Conservation (phyloP, 1,140 invertebrate species). For the Drosophila kohkoa region DNA sequence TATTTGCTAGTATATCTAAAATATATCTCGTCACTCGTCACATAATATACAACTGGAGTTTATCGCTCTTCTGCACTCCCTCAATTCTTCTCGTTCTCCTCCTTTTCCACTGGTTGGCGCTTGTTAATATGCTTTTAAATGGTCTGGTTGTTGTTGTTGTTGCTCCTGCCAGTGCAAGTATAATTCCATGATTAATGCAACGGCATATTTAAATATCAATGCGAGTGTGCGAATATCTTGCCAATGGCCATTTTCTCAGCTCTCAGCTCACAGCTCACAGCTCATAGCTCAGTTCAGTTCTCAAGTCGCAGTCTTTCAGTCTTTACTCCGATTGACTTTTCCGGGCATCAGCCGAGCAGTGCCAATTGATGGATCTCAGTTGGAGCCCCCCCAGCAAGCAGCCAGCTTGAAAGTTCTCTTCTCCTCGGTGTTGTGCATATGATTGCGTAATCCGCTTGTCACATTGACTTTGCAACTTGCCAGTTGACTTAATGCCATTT, state of each 20-base stretch:
- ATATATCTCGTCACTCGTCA: too few relatives aligned
- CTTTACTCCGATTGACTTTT: constrained; percentile 63
- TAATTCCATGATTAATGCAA: constrained; percentile 64
- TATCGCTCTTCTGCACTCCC: too few relatives aligned
- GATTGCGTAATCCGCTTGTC: constrained; percentile 55
- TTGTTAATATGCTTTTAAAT: constrained; percentile 52
- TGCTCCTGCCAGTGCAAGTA: constrained; percentile 23
- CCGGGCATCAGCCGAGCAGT: constrained; percentile 43
- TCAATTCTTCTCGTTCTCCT: background rate
- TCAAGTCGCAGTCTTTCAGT: constrained; percentile 1
- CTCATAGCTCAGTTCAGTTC: background rate
- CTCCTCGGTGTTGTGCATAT: constrained; percentile 9
- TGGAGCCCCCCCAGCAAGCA: background rate
- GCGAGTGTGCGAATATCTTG: constrained; percentile 11
- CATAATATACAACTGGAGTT: too few relatives aligned
- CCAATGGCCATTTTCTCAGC: constrained; percentile 8
- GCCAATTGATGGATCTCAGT: constrained; percentile 35
- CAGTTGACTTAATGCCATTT: constrained; percentile 37
- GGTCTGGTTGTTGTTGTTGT: constrained; percentile 2
- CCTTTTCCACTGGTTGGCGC: background rate
- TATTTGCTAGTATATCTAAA: too few relatives aligned
- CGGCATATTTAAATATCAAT: constrained; percentile 61
- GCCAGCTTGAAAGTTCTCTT: background rate
- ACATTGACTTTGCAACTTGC: constrained; percentile 30
- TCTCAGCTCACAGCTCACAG: constrained; percentile 25